A percentile compares a stretch with the other conserved stretches of the same genome.
Evolutionary conservation across 2,888 invertebrate genomes (phyloP).

Genomic region (Liodrosophila aerea): DNA sequence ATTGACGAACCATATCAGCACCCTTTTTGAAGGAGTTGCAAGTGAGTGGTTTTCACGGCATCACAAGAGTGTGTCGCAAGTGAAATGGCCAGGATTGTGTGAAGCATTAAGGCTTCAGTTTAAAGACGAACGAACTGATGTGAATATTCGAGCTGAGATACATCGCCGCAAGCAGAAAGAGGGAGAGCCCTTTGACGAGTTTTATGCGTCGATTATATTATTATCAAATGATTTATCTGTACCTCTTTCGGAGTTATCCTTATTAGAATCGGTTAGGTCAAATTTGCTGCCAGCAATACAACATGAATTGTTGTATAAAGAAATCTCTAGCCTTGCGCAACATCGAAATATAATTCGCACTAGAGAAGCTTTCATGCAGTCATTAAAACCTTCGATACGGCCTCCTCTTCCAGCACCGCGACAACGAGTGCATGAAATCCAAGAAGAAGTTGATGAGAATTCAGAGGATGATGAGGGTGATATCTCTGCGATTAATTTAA

Average conservation of each 20-base stretch:
- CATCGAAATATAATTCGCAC: not conserved
- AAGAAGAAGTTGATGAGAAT: too few relatives aligned
- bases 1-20: too few relatives aligned
- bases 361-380: not conserved
- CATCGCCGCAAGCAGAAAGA: not conserved
- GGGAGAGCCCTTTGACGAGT: not conserved
- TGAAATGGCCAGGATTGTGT: not conserved
- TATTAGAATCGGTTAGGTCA: too few relatives aligned
- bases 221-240: too few relatives aligned
- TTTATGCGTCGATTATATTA: not conserved
- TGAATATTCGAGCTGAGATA: not conserved
- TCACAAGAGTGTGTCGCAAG: not conserved
- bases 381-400: too few relatives aligned
- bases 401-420: too few relatives aligned
- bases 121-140: not conserved
- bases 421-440: too few relatives aligned
- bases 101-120: not conserved
- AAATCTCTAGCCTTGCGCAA: not conserved
- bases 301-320: constrained; percentile 1
- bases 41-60: constrained; percentile 2
- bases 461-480: too few relatives aligned
- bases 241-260: too few relatives aligned
- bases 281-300: not conserved
- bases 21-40: not conserved
- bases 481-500: too few relatives aligned